Evolutionary conservation across 2,888 invertebrate species (phyloP).

Genomic region (Apoda limacodes): DNA sequence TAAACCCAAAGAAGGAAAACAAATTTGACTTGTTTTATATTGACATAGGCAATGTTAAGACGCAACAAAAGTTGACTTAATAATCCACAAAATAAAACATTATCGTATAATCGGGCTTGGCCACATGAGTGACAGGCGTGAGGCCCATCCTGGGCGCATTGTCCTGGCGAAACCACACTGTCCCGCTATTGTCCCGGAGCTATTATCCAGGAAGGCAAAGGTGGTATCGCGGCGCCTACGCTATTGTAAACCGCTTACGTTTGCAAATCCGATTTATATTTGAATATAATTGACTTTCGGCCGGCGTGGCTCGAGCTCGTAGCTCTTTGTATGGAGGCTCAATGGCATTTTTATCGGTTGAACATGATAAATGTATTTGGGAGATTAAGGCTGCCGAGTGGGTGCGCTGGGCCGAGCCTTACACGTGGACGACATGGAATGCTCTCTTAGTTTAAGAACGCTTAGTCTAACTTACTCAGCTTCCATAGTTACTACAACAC

Average conservation of each 20-base stretch:
- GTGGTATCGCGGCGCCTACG: conserved; percentile 36
- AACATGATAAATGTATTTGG: conserved; percentile 66
- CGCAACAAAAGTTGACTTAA: conserved; percentile 38
- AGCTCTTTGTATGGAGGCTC: conserved; percentile 58
- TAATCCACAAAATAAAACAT: conserved; percentile 37
- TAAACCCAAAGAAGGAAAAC: too few relatives aligned
- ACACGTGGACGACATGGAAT: too few relatives aligned
- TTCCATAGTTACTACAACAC: too few relatives aligned
- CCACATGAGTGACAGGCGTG: conserved; percentile 20
- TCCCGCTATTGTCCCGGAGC: conserved; percentile 29
- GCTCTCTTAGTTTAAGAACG: too few relatives aligned
- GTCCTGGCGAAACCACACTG: conserved; percentile 25
- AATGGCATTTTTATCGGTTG: conserved; percentile 64
- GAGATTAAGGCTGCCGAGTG: conserved; percentile 52
- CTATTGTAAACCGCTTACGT: conserved; percentile 62
- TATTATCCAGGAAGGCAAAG: conserved; percentile 30
- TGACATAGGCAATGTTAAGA: too few relatives aligned
- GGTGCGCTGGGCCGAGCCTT: too few relatives aligned
- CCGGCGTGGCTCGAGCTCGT: conserved; percentile 52
- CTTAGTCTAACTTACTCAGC: too few relatives aligned
- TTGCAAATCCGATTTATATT: conserved; percentile 70
- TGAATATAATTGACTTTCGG: conserved; percentile 69
- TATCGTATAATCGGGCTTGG: conserved; percentile 19
- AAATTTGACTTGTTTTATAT: too few relatives aligned
- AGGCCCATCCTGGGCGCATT: conserved; percentile 19